Evolutionary conservation across 2,113 vertebrate species (phyloP).

Genomic region (Synchiropus splendidus): DNA sequence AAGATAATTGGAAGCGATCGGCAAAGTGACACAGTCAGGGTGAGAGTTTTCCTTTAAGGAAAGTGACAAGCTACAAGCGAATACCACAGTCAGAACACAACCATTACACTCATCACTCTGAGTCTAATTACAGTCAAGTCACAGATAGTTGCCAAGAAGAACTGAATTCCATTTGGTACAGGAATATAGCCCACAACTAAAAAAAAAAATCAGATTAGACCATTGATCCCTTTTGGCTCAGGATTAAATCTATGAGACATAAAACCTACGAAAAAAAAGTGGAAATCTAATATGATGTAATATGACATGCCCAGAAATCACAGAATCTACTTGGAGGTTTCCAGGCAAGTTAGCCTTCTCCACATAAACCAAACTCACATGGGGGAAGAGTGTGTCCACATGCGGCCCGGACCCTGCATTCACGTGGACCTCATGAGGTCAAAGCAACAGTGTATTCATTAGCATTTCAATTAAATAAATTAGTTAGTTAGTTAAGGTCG

Average conservation of each 20-base stretch:
- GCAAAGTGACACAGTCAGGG: neutral
- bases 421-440: too few relatives aligned
- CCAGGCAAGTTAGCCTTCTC: too few relatives aligned
- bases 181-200: too few relatives aligned
- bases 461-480: too few relatives aligned
- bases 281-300: neutral
- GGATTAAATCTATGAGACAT: neutral
- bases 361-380: too few relatives aligned
- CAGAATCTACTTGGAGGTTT: too few relatives aligned
- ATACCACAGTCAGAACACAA: conserved; percentile 10
- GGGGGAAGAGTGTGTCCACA: too few relatives aligned
- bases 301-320: neutral
- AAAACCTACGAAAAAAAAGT: neutral
- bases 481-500: too few relatives aligned
- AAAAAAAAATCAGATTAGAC: neutral
- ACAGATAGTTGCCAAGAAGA: conserved; percentile 18
- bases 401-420: too few relatives aligned
- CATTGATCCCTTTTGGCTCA: neutral
- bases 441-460: too few relatives aligned
- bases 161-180: conserved; percentile 3
- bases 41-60: conserved; percentile 1
- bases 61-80: neutral
- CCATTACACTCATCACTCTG: conserved; percentile 29
- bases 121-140: conserved; percentile 43
- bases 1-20: neutral